These are phyloP conservation scores for Eulimnadia texana DNA, from an alignment of 1,140 invertebrate genomes.

Conservation along the genomic window DNA sequence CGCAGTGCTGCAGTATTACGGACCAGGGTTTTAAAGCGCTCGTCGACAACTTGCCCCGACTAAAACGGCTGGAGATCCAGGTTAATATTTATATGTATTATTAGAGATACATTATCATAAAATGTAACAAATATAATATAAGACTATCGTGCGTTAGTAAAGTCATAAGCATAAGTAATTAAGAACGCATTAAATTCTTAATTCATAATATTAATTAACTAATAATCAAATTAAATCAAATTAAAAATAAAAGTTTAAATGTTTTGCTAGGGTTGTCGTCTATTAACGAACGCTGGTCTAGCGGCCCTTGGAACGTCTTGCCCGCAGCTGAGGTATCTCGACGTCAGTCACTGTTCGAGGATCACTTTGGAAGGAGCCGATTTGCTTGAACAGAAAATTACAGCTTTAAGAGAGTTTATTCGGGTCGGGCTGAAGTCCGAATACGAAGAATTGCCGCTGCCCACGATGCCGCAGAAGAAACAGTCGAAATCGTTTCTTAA, in stretches of 20 bases:
- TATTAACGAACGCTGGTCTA: neutral
- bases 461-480: neutral
- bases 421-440: neutral
- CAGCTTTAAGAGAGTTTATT: neutral
- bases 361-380: neutral
- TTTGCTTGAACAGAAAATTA: neutral
- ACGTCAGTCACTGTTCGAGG: slow-evolving; percentile 2
- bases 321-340: neutral
- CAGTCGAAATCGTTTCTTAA: neutral
- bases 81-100: neutral
- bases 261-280: slow-evolving; percentile 1
- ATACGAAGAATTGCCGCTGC: neutral
- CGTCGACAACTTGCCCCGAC: slow-evolving; percentile 33
- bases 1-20: slow-evolving; percentile 44
- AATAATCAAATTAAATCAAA: slow-evolving; percentile 25
- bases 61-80: neutral
- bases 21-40: slow-evolving; percentile 45
- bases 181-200: neutral
- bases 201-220: neutral
- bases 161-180: neutral
- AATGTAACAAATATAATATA: neutral
- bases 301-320: neutral
- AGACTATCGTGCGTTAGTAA: no score
- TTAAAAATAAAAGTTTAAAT: slow-evolving; percentile 41
- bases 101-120: neutral